phyloP scores from a whole-genome alignment of 1,140 invertebrate species.

The Ectropis grisescens region DNA sequence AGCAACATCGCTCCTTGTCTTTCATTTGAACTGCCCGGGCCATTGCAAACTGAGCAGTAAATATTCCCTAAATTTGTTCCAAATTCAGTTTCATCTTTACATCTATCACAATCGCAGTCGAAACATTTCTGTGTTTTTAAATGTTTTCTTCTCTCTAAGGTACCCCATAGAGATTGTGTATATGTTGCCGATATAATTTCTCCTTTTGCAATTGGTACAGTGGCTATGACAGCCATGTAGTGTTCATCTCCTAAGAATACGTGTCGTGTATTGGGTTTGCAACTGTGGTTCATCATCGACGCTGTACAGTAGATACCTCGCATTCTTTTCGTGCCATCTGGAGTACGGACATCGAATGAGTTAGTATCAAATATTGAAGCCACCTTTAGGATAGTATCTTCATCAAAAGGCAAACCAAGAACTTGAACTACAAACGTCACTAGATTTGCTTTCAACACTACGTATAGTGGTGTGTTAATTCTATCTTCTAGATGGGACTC shows the following conservation, averaged over 20 bases:
- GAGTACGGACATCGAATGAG: slow-evolving; percentile 72
- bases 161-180: slow-evolving; percentile 77
- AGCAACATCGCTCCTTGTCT: slow-evolving; percentile 61
- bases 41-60: slow-evolving; percentile 72
- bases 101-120: slow-evolving; percentile 74
- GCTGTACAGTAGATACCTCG: slow-evolving; percentile 74
- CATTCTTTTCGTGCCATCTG: slow-evolving; percentile 52
- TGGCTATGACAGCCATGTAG: slow-evolving; percentile 71
- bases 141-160: slow-evolving; percentile 73
- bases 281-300: slow-evolving; percentile 76
- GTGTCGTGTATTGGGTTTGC: slow-evolving; percentile 75
- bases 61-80: slow-evolving; percentile 75
- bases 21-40: slow-evolving; percentile 37
- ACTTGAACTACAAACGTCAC: slow-evolving; percentile 73
- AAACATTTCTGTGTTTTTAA: slow-evolving; percentile 76
- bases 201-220: slow-evolving; percentile 74
- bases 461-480: slow-evolving; percentile 71
- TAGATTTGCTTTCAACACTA: slow-evolving; percentile 72
- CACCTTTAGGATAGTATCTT: slow-evolving; percentile 74
- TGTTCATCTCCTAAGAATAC: slow-evolving; percentile 71
- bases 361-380: slow-evolving; percentile 79
- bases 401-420: slow-evolving; percentile 67
- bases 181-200: slow-evolving; percentile 76
- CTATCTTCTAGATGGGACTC: slow-evolving; percentile 74
- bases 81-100: slow-evolving; percentile 75